Percentiles rank a stretch among this genome's conserved stretches.
phyloP scores from a whole-genome alignment of 2,113 vertebrate species.

The Callipepla californica region DNA sequence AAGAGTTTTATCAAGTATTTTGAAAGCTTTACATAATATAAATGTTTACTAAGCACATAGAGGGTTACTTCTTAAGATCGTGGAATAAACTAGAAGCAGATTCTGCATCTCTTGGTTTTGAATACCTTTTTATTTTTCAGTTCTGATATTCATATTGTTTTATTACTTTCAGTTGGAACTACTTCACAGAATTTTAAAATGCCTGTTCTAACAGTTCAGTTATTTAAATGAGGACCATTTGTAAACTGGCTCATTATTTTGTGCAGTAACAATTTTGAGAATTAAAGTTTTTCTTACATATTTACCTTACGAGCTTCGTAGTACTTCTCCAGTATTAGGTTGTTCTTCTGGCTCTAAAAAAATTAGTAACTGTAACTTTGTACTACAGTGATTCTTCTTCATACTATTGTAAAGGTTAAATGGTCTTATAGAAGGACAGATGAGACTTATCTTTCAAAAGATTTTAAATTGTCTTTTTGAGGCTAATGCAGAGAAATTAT shows the following conservation, averaged over 20 bases:
- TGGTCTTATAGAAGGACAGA: neutral
- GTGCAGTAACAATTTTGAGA: neutral
- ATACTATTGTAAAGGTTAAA: neutral
- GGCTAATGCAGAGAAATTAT: neutral
- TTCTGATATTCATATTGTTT: neutral
- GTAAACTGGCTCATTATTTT: neutral
- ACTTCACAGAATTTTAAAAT: neutral
- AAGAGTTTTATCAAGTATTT: neutral
- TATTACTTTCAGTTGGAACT: neutral
- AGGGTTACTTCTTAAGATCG: neutral
- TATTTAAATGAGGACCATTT: neutral
- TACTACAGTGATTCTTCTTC: neutral
- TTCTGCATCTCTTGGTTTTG: neutral
- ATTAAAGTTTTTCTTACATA: neutral
- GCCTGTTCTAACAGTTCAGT: neutral
- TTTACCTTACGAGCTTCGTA: neutral
- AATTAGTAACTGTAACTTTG: neutral
- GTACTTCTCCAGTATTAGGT: neutral
- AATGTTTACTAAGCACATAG: neutral
- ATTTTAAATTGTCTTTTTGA: neutral
- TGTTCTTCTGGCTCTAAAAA: neutral
- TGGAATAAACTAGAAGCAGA: neutral
- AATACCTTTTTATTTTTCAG: neutral
- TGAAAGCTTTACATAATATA: neutral
- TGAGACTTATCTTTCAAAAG: neutral